phyloP scores from a whole-genome alignment of 2,888 invertebrate genomes.

The Eilema griseolum region DNA sequence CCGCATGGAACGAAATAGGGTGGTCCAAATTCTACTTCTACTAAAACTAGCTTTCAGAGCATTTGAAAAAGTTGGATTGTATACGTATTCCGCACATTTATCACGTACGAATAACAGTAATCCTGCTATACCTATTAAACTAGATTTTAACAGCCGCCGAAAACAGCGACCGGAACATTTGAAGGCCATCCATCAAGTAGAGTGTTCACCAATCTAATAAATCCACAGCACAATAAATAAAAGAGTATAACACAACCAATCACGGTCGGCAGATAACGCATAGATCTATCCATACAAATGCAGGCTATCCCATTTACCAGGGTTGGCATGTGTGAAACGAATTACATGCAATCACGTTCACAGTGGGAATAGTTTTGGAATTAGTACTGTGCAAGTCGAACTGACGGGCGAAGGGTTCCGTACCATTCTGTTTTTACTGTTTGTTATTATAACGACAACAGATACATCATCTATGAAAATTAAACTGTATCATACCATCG shows the following conservation, averaged over 20 bases:
- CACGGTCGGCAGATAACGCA: conserved; percentile 21
- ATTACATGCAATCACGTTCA: conserved; percentile 49
- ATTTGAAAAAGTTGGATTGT: too few relatives aligned
- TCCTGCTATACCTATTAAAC: too few relatives aligned
- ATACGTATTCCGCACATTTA: too few relatives aligned
- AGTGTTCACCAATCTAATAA: conserved; percentile 1
- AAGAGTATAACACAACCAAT: conserved; percentile 33
- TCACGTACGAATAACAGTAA: too few relatives aligned
- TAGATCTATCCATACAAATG: conserved; percentile 32
- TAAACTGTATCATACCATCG: too few relatives aligned
- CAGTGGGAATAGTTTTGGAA: conserved; percentile 35
- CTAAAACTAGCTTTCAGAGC: too few relatives aligned
- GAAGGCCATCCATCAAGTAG: background rate
- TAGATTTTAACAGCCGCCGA: background rate
- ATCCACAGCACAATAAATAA: conserved; percentile 33
- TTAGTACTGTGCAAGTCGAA: conserved; percentile 23
- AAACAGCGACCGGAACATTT: background rate
- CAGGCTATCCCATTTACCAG: conserved; percentile 35
- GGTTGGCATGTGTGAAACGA: conserved; percentile 46
- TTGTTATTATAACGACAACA: too few relatives aligned
- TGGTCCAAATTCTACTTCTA: too few relatives aligned
- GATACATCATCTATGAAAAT: too few relatives aligned
- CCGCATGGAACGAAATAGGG: too few relatives aligned
- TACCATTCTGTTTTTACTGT: too few relatives aligned
- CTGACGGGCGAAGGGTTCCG: too few relatives aligned